Percentiles rank a stretch among this genome's conserved stretches.
Evolutionary conservation across 2,113 vertebrate species (phyloP).

Genomic region (Gymnogyps californianus): DNA sequence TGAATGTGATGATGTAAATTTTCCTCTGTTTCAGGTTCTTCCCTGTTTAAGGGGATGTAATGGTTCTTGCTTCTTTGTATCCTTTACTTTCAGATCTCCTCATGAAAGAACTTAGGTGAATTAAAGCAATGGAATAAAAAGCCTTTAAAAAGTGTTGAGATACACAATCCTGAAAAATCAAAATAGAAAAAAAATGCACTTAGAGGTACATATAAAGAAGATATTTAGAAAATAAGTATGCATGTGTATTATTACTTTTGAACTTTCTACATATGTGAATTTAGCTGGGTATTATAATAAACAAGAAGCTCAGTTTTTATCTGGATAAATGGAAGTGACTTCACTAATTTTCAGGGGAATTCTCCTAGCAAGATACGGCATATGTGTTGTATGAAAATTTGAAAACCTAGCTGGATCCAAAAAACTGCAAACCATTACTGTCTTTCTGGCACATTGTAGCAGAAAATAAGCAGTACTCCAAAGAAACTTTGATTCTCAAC

Average conservation of each 20-base stretch:
- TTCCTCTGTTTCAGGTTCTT: background rate
- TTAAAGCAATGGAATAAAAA: background rate
- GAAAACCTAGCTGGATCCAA: too few species aligned
- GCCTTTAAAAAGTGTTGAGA: background rate
- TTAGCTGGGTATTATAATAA: background rate
- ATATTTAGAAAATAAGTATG: background rate
- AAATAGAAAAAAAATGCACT: background rate
- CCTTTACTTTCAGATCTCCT: background rate
- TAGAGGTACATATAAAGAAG: background rate
- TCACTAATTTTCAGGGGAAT: too few species aligned
- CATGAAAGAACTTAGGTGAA: background rate
- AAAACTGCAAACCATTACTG: too few species aligned
- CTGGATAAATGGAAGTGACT: background rate
- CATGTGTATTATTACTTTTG: background rate
- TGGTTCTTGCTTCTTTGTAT: background rate
- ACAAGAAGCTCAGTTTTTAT: background rate
- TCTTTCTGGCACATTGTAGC: too few species aligned
- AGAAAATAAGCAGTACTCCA: too few species aligned
- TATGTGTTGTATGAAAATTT: too few species aligned
- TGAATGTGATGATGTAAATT: background rate
- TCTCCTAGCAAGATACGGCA: too few species aligned
- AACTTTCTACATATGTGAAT: background rate
- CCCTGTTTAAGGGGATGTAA: background rate
- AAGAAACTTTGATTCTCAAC: too few species aligned
- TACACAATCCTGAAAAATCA: background rate